A percentile compares a stretch with the other conserved stretches of the same genome.
phyloP scores from a whole-genome alignment of 2,888 invertebrate genomes.

The Noctua janthina region DNA sequence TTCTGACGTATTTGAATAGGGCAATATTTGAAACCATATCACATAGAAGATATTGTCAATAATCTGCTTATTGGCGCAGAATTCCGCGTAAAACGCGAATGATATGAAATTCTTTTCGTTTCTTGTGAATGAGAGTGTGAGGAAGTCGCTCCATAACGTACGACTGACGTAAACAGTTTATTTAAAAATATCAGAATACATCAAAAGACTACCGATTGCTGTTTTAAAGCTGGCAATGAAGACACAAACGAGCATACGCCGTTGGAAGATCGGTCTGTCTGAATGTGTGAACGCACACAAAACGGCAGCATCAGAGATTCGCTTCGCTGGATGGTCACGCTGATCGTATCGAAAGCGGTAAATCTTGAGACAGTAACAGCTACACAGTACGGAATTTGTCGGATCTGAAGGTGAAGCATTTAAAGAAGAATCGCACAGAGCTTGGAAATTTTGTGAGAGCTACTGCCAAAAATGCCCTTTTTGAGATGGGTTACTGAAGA shows the following conservation, averaged over 20 bases:
- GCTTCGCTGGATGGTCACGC: neutral
- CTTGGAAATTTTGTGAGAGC: neutral
- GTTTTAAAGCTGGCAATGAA: no score
- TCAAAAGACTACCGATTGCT: neutral
- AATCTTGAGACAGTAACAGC: neutral
- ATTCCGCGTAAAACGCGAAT: slow-evolving; percentile 24
- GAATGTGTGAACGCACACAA: neutral
- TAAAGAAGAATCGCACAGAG: neutral
- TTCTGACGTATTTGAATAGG: neutral
- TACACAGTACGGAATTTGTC: neutral
- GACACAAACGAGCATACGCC: neutral
- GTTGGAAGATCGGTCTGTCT: neutral
- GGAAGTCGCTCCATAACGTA: neutral
- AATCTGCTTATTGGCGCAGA: slow-evolving; percentile 37
- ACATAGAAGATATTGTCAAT: slow-evolving; percentile 8
- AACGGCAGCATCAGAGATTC: neutral
- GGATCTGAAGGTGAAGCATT: neutral
- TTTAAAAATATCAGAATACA: neutral
- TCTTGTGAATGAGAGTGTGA: slow-evolving; percentile 8
- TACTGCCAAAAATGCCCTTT: neutral
- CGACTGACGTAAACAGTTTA: neutral
- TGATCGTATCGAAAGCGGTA: neutral
- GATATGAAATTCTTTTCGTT: slow-evolving; percentile 21
- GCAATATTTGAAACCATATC: slow-evolving; percentile 29
- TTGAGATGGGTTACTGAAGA: neutral